Base-by-base conservation (phyloP, 2,888 invertebrate species). In the Falcaria lacertinaria region DNA sequence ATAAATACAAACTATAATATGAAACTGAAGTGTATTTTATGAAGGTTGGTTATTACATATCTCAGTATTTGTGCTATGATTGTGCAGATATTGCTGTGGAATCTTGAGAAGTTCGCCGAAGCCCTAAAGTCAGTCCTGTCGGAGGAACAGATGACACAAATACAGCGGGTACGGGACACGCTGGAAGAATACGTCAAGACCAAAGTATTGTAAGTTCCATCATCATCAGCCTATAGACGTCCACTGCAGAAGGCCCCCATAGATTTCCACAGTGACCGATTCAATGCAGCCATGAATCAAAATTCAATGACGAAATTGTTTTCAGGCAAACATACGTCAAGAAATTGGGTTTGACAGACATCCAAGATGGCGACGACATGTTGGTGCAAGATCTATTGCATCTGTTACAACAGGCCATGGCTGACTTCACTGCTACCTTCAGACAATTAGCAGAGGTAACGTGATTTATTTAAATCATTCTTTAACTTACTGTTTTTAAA, bases 91-190 rank as follows among this genome's bases (percentile, higher is more conserved):
- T 64, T 89, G 3, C 22, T 88, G 17, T 93, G 93, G 92, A 93
- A 93, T 62, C 74, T 92, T 57, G 74, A 74, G 39, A 92, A 91
- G 54, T 79, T 93, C 35, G 90, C 90, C 0, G 86, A 90, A 62
- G 91, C 92, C 0, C 38, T 89, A 17, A 65, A 63, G 1, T 79
- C 78, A 0, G 72, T 89, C 37, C 46, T 89, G 33, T 60, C 69
- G 0, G 75, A 76, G 1, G 72, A 72, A 0, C 74, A 84, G 41
- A 74, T 58, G n/a, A 50, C 63, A 28, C 70, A 73, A 37, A 74
- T 86, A 2, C 62, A 68, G 33, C 62, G 59, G 0, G 45, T 84
- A 0, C 57, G 56, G n/a, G 47, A 19, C 3, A 73, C 73, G 0
- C 53, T 87, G 2, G 63, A 68, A 5, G 60, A 67, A 13, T 87